A percentile compares a stretch with the other conserved stretches of the same genome.
These are phyloP conservation scores for Therioaphis trifolii DNA, from an alignment of 2,888 invertebrate genomes.

Conservation along the genomic window DNA sequence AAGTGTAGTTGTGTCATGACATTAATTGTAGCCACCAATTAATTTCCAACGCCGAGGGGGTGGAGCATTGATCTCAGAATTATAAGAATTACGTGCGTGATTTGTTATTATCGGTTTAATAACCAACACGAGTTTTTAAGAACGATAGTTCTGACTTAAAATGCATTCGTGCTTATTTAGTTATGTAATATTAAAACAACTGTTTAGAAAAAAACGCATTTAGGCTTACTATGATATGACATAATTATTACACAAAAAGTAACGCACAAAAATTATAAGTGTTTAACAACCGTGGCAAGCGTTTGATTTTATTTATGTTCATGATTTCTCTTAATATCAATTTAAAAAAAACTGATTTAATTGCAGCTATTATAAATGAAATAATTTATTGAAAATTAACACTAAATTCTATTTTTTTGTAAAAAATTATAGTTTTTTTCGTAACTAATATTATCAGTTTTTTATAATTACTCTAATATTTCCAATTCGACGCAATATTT, in stretches of 20 bases:
- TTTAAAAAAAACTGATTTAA: constrained; percentile 12
- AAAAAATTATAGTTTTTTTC: no score
- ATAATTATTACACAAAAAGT: constrained; percentile 48
- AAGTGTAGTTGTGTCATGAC: not conserved
- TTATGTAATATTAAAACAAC: constrained; percentile 33
- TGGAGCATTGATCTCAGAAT: not conserved
- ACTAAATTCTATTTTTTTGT: not conserved
- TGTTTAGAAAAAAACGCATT: constrained; percentile 27
- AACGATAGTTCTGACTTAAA: not conserved
- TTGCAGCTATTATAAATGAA: constrained; percentile 13
- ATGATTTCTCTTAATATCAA: constrained; percentile 49
- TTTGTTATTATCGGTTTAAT: not conserved
- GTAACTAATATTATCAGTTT: no score
- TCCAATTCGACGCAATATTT: no score
- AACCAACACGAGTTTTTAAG: not conserved
- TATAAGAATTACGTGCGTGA: not conserved
- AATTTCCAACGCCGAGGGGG: not conserved
- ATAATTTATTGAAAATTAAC: not conserved
- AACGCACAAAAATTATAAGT: constrained; percentile 33
- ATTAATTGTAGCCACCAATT: not conserved
- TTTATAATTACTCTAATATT: no score
- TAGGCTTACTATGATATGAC: constrained; percentile 9
- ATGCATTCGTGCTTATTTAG: not conserved
- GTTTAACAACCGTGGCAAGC: constrained; percentile 16
- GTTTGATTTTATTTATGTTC: constrained; percentile 22